These are phyloP conservation scores for Gonatopus flavifemur DNA, from an alignment of 1,140 invertebrate species.

Conservation along the genomic window DNA sequence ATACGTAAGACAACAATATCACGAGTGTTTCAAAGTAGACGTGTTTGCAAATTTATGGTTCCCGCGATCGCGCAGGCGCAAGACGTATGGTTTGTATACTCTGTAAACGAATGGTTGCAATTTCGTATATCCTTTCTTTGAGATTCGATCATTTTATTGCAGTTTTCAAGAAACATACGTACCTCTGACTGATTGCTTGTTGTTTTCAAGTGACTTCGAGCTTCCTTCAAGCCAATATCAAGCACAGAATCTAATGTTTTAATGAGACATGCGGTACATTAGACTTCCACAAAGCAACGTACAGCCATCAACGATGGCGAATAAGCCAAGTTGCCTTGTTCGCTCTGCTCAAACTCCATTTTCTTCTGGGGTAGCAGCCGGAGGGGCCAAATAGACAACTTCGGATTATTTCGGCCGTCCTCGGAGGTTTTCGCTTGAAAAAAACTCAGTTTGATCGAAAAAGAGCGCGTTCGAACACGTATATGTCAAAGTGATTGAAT, in stretches of 20 bases:
- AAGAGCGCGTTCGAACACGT: background rate
- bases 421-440: no score
- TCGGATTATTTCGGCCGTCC: constrained; percentile 17
- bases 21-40: background rate
- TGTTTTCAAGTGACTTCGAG: constrained; percentile 8
- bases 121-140: constrained; percentile 14
- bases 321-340: constrained; percentile 41
- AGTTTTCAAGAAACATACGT: constrained; percentile 11
- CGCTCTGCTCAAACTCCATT: constrained; percentile 39
- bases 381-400: constrained; percentile 16
- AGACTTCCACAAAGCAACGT: constrained; percentile 23
- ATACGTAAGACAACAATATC: no score
- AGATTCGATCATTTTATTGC: constrained; percentile 18
- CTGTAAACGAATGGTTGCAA: constrained; percentile 36
- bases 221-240: constrained; percentile 21
- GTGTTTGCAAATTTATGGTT: constrained; percentile 39
- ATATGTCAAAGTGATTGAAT: no score
- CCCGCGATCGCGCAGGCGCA: constrained; percentile 43
- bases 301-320: constrained; percentile 44
- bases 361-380: constrained; percentile 39
- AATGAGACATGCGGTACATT: constrained; percentile 16
- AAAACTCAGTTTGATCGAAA: constrained; percentile 2
- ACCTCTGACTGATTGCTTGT: constrained; percentile 13
- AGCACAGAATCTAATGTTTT: constrained; percentile 27
- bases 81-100: constrained; percentile 28